Percentiles rank a stretch among this genome's conserved stretches.
Conservation (phyloP, 2,888 invertebrate species). For the Sisyra terminalis region DNA sequence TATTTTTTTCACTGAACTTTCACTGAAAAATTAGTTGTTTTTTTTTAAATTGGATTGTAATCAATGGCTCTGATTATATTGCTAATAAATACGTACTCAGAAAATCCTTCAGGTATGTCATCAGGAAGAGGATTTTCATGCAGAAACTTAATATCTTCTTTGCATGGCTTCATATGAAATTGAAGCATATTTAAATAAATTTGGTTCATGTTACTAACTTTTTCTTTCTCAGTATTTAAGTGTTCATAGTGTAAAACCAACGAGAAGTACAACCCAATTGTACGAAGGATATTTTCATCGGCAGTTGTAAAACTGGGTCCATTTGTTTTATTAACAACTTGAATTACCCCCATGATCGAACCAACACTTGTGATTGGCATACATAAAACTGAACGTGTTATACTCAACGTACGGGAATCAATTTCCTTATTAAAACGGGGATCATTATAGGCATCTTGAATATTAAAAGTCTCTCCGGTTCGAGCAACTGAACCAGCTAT, state of each 20-base stretch:
- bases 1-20: too few relatives aligned
- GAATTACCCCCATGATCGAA: conserved; percentile 37
- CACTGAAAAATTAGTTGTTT: too few relatives aligned
- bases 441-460: conserved; percentile 38
- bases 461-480: conserved; percentile 31
- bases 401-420: conserved; percentile 35
- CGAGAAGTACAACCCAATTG: conserved; percentile 38
- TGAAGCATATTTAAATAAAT: conserved; percentile 28
- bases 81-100: too few relatives aligned
- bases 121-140: conserved; percentile 1
- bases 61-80: too few relatives aligned
- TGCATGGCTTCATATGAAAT: conserved; percentile 34
- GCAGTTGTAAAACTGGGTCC: conserved; percentile 29
- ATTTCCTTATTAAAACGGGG: conserved; percentile 33
- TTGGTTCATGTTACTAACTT: conserved; percentile 25
- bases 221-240: conserved; percentile 31
- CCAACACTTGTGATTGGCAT: conserved; percentile 34
- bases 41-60: too few relatives aligned
- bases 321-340: conserved; percentile 36
- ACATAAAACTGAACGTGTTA: conserved; percentile 35
- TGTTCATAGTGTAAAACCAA: conserved; percentile 38
- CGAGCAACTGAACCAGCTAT: conserved; percentile 35
- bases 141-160: conserved; percentile 28
- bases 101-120: conserved; percentile 22
- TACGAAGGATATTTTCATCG: conserved; percentile 36